phyloP scores from a whole-genome alignment of 1,140 invertebrate species.

The Drosophila erecta region DNA sequence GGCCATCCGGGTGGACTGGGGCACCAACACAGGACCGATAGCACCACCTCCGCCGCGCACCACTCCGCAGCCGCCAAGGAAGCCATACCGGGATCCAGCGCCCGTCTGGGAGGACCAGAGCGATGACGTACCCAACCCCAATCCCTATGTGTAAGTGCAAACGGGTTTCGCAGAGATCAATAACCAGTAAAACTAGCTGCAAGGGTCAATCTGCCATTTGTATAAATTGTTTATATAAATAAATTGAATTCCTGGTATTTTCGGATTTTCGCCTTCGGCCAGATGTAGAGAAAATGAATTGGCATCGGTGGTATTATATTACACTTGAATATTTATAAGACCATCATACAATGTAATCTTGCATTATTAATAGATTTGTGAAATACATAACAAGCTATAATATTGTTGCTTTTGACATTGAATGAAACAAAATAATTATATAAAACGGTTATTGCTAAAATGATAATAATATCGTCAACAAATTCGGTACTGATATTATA shows the following conservation, averaged over 20 bases:
- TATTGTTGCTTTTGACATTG: too few species aligned
- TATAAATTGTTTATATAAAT: constrained; percentile 7
- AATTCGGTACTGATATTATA: too few species aligned
- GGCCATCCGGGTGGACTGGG: constrained; percentile 84
- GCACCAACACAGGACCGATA: constrained; percentile 87
- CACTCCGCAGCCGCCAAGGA: constrained; percentile 84
- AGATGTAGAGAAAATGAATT: neutral
- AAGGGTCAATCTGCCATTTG: constrained; percentile 4
- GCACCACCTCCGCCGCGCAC: constrained; percentile 85
- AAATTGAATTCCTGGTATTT: constrained; percentile 5
- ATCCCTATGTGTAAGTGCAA: constrained; percentile 86
- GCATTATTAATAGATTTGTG: neutral
- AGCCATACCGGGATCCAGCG: constrained; percentile 86
- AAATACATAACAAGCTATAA: too few species aligned
- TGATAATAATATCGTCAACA: too few species aligned
- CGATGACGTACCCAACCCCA: constrained; percentile 86
- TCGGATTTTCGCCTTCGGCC: neutral
- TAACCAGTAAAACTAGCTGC: constrained; percentile 33
- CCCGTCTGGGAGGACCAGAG: constrained; percentile 87
- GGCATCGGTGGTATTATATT: neutral
- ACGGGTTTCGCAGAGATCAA: constrained; percentile 4
- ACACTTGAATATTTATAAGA: neutral
- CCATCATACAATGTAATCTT: neutral
- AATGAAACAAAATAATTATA: too few species aligned
- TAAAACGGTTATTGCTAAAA: too few species aligned